These are phyloP conservation scores for Prolemur simus DNA, from an alignment of 2,113 vertebrate species.

Conservation along the genomic window DNA sequence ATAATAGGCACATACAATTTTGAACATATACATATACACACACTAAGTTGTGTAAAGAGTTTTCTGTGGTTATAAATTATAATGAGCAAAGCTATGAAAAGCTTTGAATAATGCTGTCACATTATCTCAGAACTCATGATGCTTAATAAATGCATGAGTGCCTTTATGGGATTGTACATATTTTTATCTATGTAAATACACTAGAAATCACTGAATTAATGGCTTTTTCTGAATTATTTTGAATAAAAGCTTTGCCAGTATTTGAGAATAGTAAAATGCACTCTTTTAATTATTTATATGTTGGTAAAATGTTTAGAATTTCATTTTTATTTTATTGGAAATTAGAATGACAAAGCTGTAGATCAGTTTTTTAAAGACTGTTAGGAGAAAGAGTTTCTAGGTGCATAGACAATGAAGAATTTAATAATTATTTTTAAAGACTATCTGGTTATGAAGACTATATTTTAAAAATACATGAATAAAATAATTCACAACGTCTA, in stretches of 20 bases:
- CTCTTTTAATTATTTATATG: not conserved
- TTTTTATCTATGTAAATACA: not conserved
- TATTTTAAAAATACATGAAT: not conserved
- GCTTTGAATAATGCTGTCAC: not conserved
- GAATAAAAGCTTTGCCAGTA: not conserved
- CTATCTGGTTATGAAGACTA: not conserved
- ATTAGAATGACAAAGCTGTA: not conserved
- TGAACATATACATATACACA: not conserved
- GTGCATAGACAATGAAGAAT: not conserved
- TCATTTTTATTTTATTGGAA: not conserved
- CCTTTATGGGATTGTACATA: not conserved
- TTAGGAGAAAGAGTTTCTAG: not conserved
- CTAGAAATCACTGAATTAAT: not conserved
- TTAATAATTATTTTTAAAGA: not conserved
- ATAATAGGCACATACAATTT: not conserved
- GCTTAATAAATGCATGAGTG: not conserved
- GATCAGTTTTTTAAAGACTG: not conserved
- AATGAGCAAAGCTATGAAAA: not conserved
- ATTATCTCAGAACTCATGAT: not conserved
- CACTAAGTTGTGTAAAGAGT: not conserved
- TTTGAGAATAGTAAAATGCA: not conserved
- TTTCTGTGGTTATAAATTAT: not conserved
- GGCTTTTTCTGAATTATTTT: slow-evolving; percentile 2
- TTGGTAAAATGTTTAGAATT: not conserved
- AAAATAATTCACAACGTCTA: not conserved